phyloP scores from a whole-genome alignment of 2,113 vertebrate species.

The Nothocercus nigrocapillus region DNA sequence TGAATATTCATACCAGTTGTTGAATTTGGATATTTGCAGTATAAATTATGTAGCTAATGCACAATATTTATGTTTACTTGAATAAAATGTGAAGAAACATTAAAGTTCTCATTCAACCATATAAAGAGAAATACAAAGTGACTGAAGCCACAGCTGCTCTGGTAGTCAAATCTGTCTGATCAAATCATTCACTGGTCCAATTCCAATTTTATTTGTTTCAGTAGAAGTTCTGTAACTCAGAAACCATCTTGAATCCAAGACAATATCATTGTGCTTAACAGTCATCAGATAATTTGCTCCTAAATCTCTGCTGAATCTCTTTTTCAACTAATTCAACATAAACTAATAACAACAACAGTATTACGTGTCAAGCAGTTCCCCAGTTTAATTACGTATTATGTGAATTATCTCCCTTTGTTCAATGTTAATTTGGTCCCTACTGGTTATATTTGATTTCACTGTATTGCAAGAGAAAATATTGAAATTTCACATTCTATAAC shows the following conservation, averaged over 20 bases:
- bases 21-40: neutral
- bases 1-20: constrained; percentile 2
- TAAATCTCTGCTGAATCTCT: neutral
- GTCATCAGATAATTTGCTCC: neutral
- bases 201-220: neutral
- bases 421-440: neutral
- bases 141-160: neutral
- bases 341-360: neutral
- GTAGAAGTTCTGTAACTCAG: neutral
- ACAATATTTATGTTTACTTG: constrained; percentile 6
- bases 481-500: neutral
- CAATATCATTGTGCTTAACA: accelerated
- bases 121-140: neutral
- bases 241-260: neutral
- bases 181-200: neutral
- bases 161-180: neutral
- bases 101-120: neutral
- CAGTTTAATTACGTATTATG: neutral
- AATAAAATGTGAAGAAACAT: constrained; percentile 11
- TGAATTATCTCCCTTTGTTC: neutral
- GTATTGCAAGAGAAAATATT: neutral
- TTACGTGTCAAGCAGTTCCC: neutral
- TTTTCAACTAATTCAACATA: neutral
- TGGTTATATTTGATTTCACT: neutral
- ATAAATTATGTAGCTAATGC: neutral